Conservation (phyloP, 2,113 vertebrate genomes). For the Mystacornis crossleyi region DNA sequence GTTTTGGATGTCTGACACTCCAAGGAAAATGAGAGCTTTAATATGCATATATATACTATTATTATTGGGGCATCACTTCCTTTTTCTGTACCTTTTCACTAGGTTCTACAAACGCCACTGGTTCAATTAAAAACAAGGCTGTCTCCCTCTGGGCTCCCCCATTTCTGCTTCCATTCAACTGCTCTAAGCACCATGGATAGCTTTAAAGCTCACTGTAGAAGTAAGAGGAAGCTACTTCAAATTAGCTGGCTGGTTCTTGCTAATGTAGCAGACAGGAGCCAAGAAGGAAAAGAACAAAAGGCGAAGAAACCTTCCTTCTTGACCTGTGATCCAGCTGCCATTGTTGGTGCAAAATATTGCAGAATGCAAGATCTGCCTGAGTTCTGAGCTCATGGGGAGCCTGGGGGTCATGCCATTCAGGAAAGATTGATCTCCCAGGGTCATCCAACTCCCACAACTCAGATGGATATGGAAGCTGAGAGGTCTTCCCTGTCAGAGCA, state of each 20-base stretch:
- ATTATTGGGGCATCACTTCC: neutral
- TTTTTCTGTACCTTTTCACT: neutral
- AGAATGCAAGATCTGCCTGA: neutral
- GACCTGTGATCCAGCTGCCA: slow-evolving; percentile 44
- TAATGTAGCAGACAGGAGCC: neutral
- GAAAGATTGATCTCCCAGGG: slow-evolving; percentile 31
- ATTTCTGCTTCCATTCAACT: neutral
- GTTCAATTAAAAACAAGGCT: neutral
- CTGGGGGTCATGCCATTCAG: neutral
- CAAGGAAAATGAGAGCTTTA: neutral
- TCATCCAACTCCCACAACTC: neutral
- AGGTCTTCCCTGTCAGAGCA: neutral
- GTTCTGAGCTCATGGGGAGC: slow-evolving; percentile 36
- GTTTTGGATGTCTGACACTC: neutral
- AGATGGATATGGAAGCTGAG: neutral
- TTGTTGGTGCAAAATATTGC: neutral
- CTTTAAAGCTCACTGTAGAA: neutral
- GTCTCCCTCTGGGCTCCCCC: neutral
- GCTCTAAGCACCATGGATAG: neutral
- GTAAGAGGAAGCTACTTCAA: neutral
- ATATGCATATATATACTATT: neutral
- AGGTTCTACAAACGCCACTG: neutral
- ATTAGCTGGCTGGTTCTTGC: neutral
- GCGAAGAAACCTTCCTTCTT: neutral
- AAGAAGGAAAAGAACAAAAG: neutral